Percentiles rank a stretch among this genome's conserved stretches.
These are phyloP conservation scores for Dendrolimus houi DNA, from an alignment of 2,888 invertebrate species.

Conservation along the genomic window DNA sequence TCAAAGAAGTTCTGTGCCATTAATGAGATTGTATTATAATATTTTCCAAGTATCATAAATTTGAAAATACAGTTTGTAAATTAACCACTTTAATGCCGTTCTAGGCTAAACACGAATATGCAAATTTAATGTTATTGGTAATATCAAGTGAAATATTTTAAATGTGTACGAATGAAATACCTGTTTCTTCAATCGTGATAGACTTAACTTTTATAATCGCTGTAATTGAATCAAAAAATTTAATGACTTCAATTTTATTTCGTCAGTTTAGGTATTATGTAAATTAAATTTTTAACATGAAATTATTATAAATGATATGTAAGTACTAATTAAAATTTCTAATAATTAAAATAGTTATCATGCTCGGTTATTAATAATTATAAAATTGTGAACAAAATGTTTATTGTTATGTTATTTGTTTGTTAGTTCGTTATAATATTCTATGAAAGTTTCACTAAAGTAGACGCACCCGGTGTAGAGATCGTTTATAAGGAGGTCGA, in stretches of 20 bases:
- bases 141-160: background rate
- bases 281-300: background rate
- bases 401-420: no score
- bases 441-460: conserved; percentile 36
- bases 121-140: background rate
- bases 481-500: conserved; percentile 50
- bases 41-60: no score
- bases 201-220: background rate
- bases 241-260: background rate
- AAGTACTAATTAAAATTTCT: background rate
- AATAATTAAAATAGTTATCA: background rate
- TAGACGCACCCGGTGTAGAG: conserved; percentile 19
- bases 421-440: conserved; percentile 14
- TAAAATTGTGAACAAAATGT: no score
- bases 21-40: no score
- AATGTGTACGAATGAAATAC: background rate
- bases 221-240: background rate
- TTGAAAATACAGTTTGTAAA: no score
- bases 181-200: background rate
- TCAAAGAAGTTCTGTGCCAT: no score
- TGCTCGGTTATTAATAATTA: no score
- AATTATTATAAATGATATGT: background rate
- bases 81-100: no score
- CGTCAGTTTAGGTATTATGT: background rate
- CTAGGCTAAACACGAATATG: no score